Percentiles rank a stretch among this genome's conserved stretches.
Evolutionary conservation across 2,888 invertebrate species (phyloP).

Genomic region (Branchellion lobata): DNA sequence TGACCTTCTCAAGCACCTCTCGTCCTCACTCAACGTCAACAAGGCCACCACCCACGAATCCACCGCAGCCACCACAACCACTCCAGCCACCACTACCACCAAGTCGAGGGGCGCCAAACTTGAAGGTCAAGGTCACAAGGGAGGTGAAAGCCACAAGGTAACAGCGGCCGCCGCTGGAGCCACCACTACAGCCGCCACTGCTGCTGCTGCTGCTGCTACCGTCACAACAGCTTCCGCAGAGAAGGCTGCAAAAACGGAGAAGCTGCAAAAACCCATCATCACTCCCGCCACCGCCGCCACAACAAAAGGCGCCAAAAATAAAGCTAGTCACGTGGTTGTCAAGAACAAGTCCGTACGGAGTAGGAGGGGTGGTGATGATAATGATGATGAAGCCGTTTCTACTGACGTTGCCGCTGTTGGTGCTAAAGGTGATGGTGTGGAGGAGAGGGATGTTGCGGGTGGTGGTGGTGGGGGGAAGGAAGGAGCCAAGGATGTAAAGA

Average conservation of each 20-base stretch:
- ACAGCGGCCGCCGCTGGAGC: too few relatives aligned
- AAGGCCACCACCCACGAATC: neutral
- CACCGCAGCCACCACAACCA: neutral
- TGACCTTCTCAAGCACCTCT: slow-evolving; percentile 30
- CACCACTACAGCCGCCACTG: too few relatives aligned
- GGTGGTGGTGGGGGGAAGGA: neutral
- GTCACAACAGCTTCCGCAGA: neutral
- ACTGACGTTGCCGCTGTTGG: neutral
- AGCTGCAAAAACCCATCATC: neutral
- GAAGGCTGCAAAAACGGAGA: neutral
- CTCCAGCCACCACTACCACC: neutral
- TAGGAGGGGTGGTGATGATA: neutral
- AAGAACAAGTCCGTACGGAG: neutral
- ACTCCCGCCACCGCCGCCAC: neutral
- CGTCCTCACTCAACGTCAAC: slow-evolving; percentile 15
- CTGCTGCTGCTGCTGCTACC: too few relatives aligned
- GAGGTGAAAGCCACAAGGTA: neutral
- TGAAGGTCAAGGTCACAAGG: neutral
- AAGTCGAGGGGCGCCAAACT: too few relatives aligned
- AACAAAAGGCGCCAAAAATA: neutral
- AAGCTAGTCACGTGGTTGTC: neutral
- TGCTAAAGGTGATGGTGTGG: neutral
- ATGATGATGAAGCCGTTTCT: neutral
- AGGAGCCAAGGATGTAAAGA: neutral
- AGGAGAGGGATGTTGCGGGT: neutral